Evolutionary conservation across 2,888 invertebrate genomes (phyloP), one percentile per base, ranked within the genome.

Genomic region (Clusia tigrina): DNA sequence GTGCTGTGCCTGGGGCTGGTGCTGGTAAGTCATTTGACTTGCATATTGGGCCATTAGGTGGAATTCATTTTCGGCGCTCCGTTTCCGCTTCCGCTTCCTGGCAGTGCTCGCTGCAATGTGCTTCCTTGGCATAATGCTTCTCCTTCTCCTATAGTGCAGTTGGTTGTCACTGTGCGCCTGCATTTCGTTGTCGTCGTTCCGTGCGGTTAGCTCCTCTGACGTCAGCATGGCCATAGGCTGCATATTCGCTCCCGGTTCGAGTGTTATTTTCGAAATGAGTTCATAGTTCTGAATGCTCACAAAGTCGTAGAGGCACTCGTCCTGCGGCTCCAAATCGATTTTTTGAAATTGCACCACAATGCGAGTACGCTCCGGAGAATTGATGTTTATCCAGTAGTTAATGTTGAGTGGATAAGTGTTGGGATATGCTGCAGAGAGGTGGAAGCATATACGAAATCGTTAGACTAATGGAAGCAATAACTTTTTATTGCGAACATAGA

Each of bases 241-340:
- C 53, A 74, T 68, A 67, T 78, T 79, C 51, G 72, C 68, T 18
- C 74, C 78, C 23, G 79, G 78, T 64, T 80, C 77, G 20, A 78
- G 70, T 48, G 72, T 71, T 64, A 77, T 74, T 68, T 75, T 74
- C 65, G 78, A 77, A 59, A 74, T 70, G 61, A 74, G 69, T 52
- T 78, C 77, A 66, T 73, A 78, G 67, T 81, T 84, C 68, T 85
- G 84, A 69, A 92, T 86, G 83, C 91, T 89, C 46, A 93, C 86
- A 78, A 87, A 92, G 81, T 93, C 93, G 79, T 93, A 93, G 1
- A 93, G 86, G 74, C 93, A 93, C 76, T 92, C 89, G 64, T 88
- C 86, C 83, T 93, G 93, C 60, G 87, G 85, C 81, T 93, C 93
- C 63, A 93, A 81, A 78, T 92, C 91, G 55, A 93, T 86, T 70